A percentile compares a stretch with the other conserved stretches of the same genome.
Evolutionary conservation across 1,140 invertebrate genomes (phyloP).

Genomic region (Chrysomallon squamiferum): DNA sequence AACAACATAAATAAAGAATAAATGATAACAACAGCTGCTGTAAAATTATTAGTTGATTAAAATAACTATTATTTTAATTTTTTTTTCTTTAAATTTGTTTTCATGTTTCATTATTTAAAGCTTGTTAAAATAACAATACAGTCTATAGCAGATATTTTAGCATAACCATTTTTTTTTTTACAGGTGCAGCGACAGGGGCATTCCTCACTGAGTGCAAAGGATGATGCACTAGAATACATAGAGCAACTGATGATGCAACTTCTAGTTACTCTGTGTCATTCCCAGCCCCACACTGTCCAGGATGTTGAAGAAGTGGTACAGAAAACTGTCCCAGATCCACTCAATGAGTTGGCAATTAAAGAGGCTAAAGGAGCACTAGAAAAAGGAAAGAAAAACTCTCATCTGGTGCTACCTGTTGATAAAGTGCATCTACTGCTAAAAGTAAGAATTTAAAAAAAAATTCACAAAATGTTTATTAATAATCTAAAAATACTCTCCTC

Average conservation of each 20-base stretch:
- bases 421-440: constrained; percentile 90
- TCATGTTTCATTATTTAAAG: no score
- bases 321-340: constrained; percentile 89
- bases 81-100: no score
- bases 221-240: constrained; percentile 92
- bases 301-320: constrained; percentile 93
- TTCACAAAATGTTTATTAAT: no score
- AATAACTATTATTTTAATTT: no score
- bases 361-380: constrained; percentile 86
- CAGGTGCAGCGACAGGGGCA: constrained; percentile 91
- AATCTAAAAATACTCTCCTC: no score
- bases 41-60: no score
- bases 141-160: no score
- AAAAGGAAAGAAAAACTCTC: constrained; percentile 85
- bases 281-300: constrained; percentile 69
- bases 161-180: no score
- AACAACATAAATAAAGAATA: no score
- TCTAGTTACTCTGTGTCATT: constrained; percentile 86
- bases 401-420: constrained; percentile 84
- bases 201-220: constrained; percentile 81
- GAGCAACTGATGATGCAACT: constrained; percentile 89
- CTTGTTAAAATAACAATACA: no score
- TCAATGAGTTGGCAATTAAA: constrained; percentile 89
- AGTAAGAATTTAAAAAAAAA: constrained; percentile 65
- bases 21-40: no score